Base-by-base conservation (phyloP, 2,888 invertebrate species). In the Oligia latruncula region DNA sequence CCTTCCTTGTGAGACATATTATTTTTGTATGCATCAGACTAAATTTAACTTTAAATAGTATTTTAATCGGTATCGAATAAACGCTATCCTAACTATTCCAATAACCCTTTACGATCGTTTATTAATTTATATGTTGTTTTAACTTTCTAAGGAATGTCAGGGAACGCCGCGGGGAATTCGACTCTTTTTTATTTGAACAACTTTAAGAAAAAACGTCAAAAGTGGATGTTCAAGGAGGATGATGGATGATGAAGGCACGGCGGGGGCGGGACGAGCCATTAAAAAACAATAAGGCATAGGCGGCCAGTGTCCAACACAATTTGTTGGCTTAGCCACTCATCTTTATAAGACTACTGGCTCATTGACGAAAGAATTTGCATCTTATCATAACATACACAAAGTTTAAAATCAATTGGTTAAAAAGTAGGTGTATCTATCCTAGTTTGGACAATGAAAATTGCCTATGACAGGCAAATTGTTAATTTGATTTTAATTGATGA, bases 261-360 rank as follows among this genome's bases (percentile, higher is more conserved):
- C 90, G 91, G 93, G 94, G 95, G 95, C 95, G 95, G 96, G 92
- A 85, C 94, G 91, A 91, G 65, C 94, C 92, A 96, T 96, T 97
- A 96, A 95, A 96, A 96, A 96, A 97, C 96, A 96, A 96, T 97
- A 96, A 96, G 93, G 91, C 91, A 92, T 92, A 92, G 92, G 90
- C 93, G 93, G 92, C 92, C 93, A 92, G 92, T 95, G 96, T 96
- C 96, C 92, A 92, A 90, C 91, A 92, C 95, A 95, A 96, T 96
- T 96, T 96, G 95, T 95, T 93, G 91, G 88, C 91, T 74, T 87
- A 84, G 89, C 85, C 91, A 92, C 93, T 94, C 92, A 92, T 94
- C 96, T 96, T 93, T 92, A 95, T 96, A 95, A 89, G n/a, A 86
- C 84, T 65, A 79, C 78, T 78, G 74, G 55, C n/a, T 67, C 46